These are phyloP conservation scores for Latrodectus hesperus DNA, from an alignment of 2,888 invertebrate genomes.

Conservation along the genomic window DNA sequence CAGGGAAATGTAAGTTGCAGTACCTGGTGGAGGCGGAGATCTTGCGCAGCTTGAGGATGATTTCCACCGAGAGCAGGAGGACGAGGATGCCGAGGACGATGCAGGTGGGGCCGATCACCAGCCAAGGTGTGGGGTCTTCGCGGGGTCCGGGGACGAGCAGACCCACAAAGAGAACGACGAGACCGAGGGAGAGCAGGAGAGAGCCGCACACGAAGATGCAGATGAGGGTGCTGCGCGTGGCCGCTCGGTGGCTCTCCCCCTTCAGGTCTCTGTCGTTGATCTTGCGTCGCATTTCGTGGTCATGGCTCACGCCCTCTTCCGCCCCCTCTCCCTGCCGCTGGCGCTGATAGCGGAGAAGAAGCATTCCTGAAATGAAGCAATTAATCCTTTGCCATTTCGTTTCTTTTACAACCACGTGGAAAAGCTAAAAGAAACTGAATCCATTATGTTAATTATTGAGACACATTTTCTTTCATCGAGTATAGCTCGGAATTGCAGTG, in stretches of 20 bases:
- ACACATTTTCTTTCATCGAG: no score
- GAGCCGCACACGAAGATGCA: conserved; percentile 68
- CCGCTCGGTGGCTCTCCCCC: conserved; percentile 50
- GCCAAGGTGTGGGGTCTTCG: conserved; percentile 64
- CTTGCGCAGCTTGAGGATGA: conserved; percentile 64
- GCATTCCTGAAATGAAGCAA: conserved; percentile 29
- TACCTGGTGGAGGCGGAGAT: conserved; percentile 21
- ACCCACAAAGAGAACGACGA: conserved; percentile 42
- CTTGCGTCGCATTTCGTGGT: conserved; percentile 59
- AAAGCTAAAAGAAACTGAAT: no score
- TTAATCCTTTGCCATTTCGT: no score
- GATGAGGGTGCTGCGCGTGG: conserved; percentile 61
- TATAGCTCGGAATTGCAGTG: no score
- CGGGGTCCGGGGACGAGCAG: conserved; percentile 45
- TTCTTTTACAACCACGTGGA: no score
- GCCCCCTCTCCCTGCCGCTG: conserved; percentile 36
- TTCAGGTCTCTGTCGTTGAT: conserved; percentile 48
- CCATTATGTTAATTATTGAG: no score
- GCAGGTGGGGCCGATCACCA: conserved; percentile 69
- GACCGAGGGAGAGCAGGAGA: conserved; percentile 42
- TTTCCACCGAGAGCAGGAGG: conserved; percentile 65
- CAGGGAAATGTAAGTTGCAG: no score
- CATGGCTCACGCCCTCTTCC: conserved; percentile 15
- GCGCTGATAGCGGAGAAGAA: conserved; percentile 58
- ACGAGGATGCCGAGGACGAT: conserved; percentile 67